Evolutionary conservation across 2,888 invertebrate species (phyloP).

Genomic region (Micropterix aruncella): DNA sequence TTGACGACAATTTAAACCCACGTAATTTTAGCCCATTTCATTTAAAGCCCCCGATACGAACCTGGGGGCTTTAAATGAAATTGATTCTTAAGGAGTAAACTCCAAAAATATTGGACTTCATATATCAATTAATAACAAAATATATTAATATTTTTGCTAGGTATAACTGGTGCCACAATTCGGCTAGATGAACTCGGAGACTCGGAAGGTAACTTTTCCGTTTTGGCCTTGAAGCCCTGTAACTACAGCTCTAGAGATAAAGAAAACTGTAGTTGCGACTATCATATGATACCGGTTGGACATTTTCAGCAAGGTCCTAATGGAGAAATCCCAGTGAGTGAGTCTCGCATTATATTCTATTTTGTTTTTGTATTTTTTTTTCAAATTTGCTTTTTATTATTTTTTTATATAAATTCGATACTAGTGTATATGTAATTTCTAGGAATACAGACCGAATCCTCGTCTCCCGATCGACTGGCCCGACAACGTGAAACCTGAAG

Average conservation of each 20-base stretch:
- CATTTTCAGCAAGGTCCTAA: conserved; percentile 54
- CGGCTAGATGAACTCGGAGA: conserved; percentile 86
- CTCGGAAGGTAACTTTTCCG: conserved; percentile 94
- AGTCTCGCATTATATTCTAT: conserved; percentile 21
- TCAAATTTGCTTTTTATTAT: conserved; percentile 8
- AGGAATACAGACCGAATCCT: conserved; percentile 64
- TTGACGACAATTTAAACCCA: too few relatives aligned
- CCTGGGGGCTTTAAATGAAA: too few relatives aligned
- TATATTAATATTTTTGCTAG: conserved; percentile 36
- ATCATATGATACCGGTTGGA: conserved; percentile 74
- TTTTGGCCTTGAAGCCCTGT: conserved; percentile 61
- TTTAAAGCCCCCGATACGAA: too few relatives aligned
- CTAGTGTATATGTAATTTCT: conserved; percentile 15
- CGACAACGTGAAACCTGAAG: conserved; percentile 67
- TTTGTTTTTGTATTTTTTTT: conserved; percentile 1
- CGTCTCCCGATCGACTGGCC: conserved; percentile 71
- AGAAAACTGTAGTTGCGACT: conserved; percentile 51
- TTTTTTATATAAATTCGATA: conserved; percentile 3
- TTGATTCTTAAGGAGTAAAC: too few relatives aligned
- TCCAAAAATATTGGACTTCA: too few relatives aligned
- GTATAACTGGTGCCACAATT: conserved; percentile 88
- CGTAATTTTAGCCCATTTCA: too few relatives aligned
- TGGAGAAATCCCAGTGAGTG: conserved; percentile 65
- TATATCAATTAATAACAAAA: too few relatives aligned
- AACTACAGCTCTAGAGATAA: conserved; percentile 28